Percentiles rank a stretch among this genome's conserved stretches.
Evolutionary conservation across 2,113 vertebrate genomes (phyloP).

Genomic region (Hipposideros armiger): DNA sequence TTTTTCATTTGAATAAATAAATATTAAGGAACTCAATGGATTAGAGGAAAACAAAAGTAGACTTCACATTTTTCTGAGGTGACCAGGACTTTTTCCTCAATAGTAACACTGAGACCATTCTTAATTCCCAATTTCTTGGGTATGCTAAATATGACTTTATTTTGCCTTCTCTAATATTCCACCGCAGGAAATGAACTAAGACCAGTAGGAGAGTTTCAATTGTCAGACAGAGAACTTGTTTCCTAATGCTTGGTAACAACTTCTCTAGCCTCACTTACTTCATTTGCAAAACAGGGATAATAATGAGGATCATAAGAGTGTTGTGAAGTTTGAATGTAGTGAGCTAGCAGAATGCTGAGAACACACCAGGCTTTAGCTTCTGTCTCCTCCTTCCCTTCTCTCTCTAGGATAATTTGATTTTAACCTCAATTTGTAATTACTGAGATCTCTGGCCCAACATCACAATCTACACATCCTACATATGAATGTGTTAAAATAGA

Average conservation of each 20-base stretch:
- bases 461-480: not conserved
- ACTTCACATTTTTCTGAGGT: slow-evolving; percentile 63
- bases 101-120: slow-evolving; percentile 24
- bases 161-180: not conserved
- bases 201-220: not conserved
- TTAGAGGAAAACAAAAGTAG: not conserved
- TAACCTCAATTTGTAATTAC: not conserved
- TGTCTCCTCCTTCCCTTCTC: not conserved
- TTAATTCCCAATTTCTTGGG: not conserved
- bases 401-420: not conserved
- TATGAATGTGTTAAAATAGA: not conserved
- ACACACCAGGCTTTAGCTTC: not conserved
- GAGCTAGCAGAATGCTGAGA: not conserved
- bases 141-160: slow-evolving; percentile 16
- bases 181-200: slow-evolving; percentile 44
- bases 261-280: not conserved
- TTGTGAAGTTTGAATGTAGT: not conserved
- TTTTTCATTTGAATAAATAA: slow-evolving; percentile 65
- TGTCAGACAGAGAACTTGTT: slow-evolving; percentile 17
- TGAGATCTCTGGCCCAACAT: not conserved
- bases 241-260: not conserved
- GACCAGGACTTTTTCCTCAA: not conserved
- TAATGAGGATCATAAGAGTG: accelerated
- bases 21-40: not conserved
- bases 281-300: not conserved